phyloP scores from a whole-genome alignment of 1,140 invertebrate species.

The Papilio xuthus region DNA sequence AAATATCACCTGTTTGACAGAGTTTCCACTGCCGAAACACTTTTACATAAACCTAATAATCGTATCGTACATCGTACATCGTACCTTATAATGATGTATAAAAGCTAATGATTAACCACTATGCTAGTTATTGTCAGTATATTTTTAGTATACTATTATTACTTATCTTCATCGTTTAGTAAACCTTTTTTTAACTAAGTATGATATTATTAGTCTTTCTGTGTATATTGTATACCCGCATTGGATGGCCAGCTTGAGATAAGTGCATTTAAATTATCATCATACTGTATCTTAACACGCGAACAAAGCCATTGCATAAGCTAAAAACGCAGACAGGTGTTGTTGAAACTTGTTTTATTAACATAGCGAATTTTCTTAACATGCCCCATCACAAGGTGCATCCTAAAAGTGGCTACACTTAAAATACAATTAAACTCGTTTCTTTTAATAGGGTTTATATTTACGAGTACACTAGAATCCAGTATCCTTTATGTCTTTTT shows the following conservation, averaged over 20 bases:
- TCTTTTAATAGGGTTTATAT: neutral
- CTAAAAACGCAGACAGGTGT: conserved; percentile 29
- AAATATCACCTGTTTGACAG: neutral
- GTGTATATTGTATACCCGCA: neutral
- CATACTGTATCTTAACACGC: conserved; percentile 17
- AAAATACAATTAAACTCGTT: conserved; percentile 5
- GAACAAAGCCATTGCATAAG: conserved; percentile 31
- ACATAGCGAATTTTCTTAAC: conserved; percentile 31
- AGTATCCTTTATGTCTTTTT: neutral
- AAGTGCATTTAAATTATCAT: conserved; percentile 29
- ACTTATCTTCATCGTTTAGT: too few species aligned
- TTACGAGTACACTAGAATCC: neutral
- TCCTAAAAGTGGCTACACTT: conserved; percentile 4
- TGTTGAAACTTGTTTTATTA: conserved; percentile 35
- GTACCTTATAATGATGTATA: too few species aligned
- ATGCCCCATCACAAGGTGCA: conserved; percentile 29
- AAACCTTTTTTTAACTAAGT: too few species aligned
- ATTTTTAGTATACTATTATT: too few species aligned
- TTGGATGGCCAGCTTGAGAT: neutral
- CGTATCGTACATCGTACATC: too few species aligned
- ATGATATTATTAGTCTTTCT: too few species aligned
- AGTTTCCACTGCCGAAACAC: neutral
- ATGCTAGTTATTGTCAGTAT: too few species aligned
- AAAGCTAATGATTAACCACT: too few species aligned
- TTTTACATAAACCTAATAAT: neutral